These are phyloP conservation scores for Paraescarpia echinospica DNA, from an alignment of 1,140 invertebrate species.

Conservation along the genomic window DNA sequence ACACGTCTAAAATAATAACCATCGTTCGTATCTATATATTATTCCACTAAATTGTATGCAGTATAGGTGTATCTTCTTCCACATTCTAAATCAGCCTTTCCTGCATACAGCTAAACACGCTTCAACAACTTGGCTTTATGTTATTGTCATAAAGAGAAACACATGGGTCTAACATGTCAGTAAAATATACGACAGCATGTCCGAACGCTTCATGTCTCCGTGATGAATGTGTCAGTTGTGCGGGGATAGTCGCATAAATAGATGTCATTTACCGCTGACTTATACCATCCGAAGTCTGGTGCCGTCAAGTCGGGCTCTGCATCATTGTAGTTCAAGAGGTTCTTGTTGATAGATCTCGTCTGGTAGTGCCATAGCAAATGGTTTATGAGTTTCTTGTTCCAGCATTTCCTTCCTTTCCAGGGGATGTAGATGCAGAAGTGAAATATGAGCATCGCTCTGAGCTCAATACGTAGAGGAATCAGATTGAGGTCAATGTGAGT, in stretches of 20 bases:
- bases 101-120: too few species aligned
- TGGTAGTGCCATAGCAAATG: neutral
- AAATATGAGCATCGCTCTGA: neutral
- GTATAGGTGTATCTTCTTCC: too few species aligned
- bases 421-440: neutral
- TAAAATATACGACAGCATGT: too few species aligned
- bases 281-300: slow-evolving; percentile 8
- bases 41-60: neutral
- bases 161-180: too few species aligned
- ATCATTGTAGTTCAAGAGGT: neutral
- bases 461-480: neutral
- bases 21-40: neutral
- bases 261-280: neutral
- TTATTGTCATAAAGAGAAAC: too few species aligned
- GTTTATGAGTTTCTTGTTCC: neutral
- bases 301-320: neutral
- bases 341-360: neutral
- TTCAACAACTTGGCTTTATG: too few species aligned
- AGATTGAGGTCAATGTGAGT: neutral
- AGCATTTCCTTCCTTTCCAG: neutral
- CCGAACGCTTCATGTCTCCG: too few species aligned
- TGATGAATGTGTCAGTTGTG: neutral
- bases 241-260: neutral
- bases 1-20: neutral
- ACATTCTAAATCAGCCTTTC: too few species aligned